Evolutionary conservation across 2,888 invertebrate genomes (phyloP), one percentile per base, ranked within the genome.

Genomic region (Melipona beecheii): DNA sequence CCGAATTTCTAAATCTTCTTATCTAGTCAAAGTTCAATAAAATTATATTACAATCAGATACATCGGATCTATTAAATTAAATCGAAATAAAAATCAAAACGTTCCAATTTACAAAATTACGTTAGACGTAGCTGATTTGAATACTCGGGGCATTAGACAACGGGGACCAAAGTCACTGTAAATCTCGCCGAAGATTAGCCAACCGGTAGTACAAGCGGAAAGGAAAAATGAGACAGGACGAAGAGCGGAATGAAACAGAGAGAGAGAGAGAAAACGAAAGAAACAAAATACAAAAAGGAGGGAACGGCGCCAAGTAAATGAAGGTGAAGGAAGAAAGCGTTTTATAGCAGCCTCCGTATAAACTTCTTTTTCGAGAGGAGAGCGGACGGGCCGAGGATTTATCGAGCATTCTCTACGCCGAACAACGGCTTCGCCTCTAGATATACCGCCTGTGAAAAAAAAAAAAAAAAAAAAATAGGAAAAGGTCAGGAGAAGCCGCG

Each of bases 301-400:
- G 13, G 27, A 36, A 36, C 54, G 70, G 65, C 70, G 75, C 70
- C 58, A 56, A 64, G 68, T 68, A 70, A 79, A 80, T 65, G 83
- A 83, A 75, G 78, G 78, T 65, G 36, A 66, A 80, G 79, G 71
- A 78, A 84, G 80, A 75, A 75, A 74, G 36, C 78, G 79, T 64
- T 87, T 86, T 84, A 86, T 86, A 75, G 75, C 54, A 74, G 65
- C 31, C 31, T 43, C 78, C 81, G 70, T 87, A 85, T 75, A 82
- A 80, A 83, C 86, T 86, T 77, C 82, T 70, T 77, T 69, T 74
- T 68, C 66, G 66, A 71, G 82, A 82, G 62, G 75, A 56, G 73
- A 64, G 52, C 13, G 50, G 60, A 70, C 70, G 24, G 60, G 52
- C 21, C 17, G 43, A 43, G 65, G 78, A 86, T 87, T 87, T 83